Conservation (phyloP, 64 coral and sea anemone genomes). For the Astreopora myriophthalma region DNA sequence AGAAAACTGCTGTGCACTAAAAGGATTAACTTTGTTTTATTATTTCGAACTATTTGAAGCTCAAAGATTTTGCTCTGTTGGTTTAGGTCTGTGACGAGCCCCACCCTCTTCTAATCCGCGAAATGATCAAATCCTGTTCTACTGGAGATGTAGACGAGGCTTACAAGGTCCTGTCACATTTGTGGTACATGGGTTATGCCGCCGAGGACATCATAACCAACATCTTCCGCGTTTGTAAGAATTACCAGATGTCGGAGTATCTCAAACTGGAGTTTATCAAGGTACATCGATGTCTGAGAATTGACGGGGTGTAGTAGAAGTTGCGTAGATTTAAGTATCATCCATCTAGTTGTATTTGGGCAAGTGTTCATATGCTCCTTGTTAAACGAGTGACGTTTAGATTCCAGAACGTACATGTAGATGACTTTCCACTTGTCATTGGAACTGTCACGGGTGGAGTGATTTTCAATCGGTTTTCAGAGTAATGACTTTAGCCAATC, state of each 20-base stretch:
- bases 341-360: no score
- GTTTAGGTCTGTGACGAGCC: constrained; percentile 96
- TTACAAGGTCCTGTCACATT: constrained; percentile 91
- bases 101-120: constrained; percentile 89
- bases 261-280: constrained; percentile 99
- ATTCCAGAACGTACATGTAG: no score
- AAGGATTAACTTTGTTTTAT: no score
- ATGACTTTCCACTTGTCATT: no score
- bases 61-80: not conserved
- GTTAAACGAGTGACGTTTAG: no score
- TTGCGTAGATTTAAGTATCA: no score
- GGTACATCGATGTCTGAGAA: constrained; percentile 24
- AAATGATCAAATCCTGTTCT: constrained; percentile 94
- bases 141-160: constrained; percentile 91
- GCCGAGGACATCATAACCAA: constrained; percentile 97
- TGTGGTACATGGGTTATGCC: constrained; percentile 98
- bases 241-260: constrained; percentile 87
- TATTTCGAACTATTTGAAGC: not conserved
- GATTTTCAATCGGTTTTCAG: no score
- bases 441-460: no score
- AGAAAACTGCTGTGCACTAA: no score
- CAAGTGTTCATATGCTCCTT: no score
- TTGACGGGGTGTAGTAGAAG: no score
- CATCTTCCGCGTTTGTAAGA: constrained; percentile 97
- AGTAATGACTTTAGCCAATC: no score